A percentile compares a stretch with the other conserved stretches of the same genome.
These are phyloP conservation scores for Mustela nigripes DNA, from an alignment of 2,113 vertebrate genomes.

Conservation along the genomic window DNA sequence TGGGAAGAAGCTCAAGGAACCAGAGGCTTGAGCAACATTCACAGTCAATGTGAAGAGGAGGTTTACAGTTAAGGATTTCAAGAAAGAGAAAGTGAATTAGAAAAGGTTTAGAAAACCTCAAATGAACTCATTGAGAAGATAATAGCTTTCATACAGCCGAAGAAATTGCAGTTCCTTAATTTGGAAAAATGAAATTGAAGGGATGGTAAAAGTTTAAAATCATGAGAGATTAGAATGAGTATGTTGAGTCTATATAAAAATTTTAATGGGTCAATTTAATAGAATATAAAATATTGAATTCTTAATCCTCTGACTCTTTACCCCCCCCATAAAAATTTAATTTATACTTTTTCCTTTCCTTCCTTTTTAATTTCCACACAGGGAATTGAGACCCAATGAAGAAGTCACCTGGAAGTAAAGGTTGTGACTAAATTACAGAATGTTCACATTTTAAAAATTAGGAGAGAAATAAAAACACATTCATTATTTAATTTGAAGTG, in stretches of 20 bases:
- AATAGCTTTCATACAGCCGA: neutral
- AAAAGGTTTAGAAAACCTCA: neutral
- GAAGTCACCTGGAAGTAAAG: conserved; percentile 95
- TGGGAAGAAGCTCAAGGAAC: neutral
- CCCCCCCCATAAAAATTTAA: conserved; percentile 33
- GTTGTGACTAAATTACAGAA: conserved; percentile 53
- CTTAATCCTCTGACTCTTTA: neutral
- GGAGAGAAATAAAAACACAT: conserved; percentile 56
- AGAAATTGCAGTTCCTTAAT: conserved; percentile 11
- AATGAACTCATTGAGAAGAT: neutral
- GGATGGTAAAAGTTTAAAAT: conserved; percentile 44
- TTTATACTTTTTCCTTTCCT: neutral
- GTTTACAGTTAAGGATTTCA: neutral
- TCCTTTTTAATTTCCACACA: conserved; percentile 78
- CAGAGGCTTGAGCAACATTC: neutral
- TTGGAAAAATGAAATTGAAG: neutral
- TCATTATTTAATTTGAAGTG: conserved; percentile 67
- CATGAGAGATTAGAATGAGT: neutral
- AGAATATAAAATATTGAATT: conserved; percentile 11
- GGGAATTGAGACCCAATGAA: conserved; percentile 95
- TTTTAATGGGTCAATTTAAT: neutral
- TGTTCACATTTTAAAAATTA: conserved; percentile 60
- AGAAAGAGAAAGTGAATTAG: conserved; percentile 20
- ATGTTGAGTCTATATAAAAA: neutral
- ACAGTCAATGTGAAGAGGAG: neutral